Conservation (phyloP, 2,888 invertebrate genomes). For the Chymomyza procnemis region DNA sequence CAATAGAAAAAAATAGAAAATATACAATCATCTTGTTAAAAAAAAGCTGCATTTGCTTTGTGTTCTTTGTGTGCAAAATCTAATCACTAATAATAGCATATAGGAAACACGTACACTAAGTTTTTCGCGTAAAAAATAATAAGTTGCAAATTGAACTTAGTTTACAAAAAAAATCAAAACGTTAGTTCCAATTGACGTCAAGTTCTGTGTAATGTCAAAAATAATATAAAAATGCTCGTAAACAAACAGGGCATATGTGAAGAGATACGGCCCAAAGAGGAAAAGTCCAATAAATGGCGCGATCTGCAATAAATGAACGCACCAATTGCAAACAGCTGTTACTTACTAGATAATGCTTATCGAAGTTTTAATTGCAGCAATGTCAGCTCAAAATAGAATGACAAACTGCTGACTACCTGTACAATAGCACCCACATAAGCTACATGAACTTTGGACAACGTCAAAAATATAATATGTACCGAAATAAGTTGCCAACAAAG, state of each 20-base stretch:
- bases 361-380: neutral
- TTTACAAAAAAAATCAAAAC: neutral
- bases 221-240: neutral
- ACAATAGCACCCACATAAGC: neutral
- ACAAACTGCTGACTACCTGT: neutral
- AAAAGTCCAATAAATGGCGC: neutral
- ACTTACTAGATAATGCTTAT: neutral
- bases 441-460: neutral
- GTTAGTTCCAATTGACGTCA: slow-evolving; percentile 3
- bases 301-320: neutral
- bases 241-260: neutral
- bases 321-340: neutral
- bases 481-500: neutral
- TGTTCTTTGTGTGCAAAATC: neutral
- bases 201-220: slow-evolving; percentile 1
- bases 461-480: neutral
- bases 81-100: neutral
- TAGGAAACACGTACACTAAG: neutral
- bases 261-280: neutral
- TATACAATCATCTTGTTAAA: neutral
- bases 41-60: neutral
- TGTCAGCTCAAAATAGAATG: neutral
- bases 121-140: neutral
- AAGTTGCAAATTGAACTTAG: neutral
- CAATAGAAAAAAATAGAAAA: neutral